Evolutionary conservation across 2,888 invertebrate genomes (phyloP).

Genomic region (Coenonympha glycerion): DNA sequence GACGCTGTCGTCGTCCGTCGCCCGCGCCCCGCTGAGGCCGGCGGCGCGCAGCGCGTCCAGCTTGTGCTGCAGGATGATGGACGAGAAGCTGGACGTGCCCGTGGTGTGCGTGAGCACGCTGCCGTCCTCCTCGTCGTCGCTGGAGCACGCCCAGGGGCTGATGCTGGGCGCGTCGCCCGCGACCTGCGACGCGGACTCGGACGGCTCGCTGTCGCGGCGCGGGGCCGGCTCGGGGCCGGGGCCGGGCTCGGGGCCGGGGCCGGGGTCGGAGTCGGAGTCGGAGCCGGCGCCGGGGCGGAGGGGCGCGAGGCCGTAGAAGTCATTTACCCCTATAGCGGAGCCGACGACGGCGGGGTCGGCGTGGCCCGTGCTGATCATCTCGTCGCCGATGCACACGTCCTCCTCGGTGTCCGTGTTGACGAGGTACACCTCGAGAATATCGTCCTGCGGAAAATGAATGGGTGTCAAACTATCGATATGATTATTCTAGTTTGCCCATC

Average conservation of each 20-base stretch:
- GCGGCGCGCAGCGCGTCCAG: no score
- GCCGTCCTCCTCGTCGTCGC: background rate
- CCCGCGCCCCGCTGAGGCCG: no score
- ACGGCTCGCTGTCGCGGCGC: conserved; percentile 37
- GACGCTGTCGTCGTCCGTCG: background rate
- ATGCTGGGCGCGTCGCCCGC: conserved; percentile 27
- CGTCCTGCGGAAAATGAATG: conserved; percentile 33
- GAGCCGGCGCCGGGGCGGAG: no score
- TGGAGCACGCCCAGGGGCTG: conserved; percentile 14
- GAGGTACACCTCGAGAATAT: conserved; percentile 58
- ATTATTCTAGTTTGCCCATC: no score
- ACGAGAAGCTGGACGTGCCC: no score
- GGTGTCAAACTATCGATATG: no score
- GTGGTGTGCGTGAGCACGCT: no score
- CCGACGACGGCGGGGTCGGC: no score
- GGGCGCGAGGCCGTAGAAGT: no score
- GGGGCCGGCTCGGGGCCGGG: conserved; percentile 20
- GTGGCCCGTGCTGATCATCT: conserved; percentile 64
- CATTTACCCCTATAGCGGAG: no score
- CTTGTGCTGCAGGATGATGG: no score
- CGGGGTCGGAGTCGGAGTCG: conserved; percentile 66
- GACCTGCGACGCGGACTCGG: conserved; percentile 50
- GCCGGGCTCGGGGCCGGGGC: conserved; percentile 33
- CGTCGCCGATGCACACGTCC: conserved; percentile 68
- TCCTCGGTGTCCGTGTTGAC: conserved; percentile 65